These are phyloP conservation scores for Ptyas mucosa DNA, from an alignment of 2,113 vertebrate species.

Conservation along the genomic window DNA sequence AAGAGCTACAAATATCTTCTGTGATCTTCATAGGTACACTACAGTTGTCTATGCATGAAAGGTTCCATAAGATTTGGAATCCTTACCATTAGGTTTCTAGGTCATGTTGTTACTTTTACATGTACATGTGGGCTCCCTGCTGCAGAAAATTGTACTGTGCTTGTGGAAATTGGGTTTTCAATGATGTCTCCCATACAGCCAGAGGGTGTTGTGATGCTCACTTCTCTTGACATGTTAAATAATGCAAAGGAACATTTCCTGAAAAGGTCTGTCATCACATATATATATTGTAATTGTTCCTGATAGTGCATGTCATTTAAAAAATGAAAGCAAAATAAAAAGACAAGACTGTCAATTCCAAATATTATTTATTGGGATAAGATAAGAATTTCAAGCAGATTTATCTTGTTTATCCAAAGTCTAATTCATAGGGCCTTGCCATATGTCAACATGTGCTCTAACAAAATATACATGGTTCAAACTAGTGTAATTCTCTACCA, in stretches of 20 bases:
- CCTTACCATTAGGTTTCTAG: neutral
- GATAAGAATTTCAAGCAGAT: neutral
- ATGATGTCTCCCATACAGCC: neutral
- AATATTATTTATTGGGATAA: slow-evolving; percentile 3
- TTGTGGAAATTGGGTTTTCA: neutral
- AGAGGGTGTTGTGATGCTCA: neutral
- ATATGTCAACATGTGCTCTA: neutral
- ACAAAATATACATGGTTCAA: neutral
- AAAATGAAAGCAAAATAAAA: neutral
- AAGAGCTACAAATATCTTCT: neutral
- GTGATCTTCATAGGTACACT: neutral
- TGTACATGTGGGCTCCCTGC: neutral
- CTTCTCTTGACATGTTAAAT: neutral
- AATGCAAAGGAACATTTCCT: neutral
- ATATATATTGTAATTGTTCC: neutral
- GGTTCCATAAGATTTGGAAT: neutral
- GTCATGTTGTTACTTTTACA: neutral
- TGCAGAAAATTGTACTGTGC: neutral
- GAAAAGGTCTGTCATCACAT: neutral
- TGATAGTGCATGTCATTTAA: neutral
- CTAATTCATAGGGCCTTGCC: neutral
- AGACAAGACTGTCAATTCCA: neutral
- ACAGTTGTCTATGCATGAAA: neutral
- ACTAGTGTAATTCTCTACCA: neutral
- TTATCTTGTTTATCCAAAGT: neutral